Conservation (phyloP, 2,888 invertebrate genomes). For the Scaeva pyrastri region DNA sequence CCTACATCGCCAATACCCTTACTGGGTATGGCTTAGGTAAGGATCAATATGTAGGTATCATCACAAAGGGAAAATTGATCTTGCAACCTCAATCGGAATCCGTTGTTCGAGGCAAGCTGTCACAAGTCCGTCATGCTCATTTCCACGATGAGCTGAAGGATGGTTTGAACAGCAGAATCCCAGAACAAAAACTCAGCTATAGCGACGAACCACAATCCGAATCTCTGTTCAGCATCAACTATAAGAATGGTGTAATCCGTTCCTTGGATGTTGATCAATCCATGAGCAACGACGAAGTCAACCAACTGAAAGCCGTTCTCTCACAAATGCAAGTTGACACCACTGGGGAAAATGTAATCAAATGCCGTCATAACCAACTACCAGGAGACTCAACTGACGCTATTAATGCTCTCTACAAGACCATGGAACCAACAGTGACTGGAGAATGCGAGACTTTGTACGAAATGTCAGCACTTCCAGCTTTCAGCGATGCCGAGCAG, state of each 20-base stretch:
- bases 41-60: slow-evolving; percentile 85
- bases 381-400: slow-evolving; percentile 84
- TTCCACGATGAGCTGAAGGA: slow-evolving; percentile 85
- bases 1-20: slow-evolving; percentile 83
- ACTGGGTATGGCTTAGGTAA: slow-evolving; percentile 86
- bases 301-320: slow-evolving; percentile 88
- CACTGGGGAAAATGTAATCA: slow-evolving; percentile 85
- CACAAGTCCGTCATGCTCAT: slow-evolving; percentile 85
- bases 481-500: slow-evolving; percentile 85
- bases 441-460: slow-evolving; percentile 90
- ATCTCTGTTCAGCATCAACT: slow-evolving; percentile 87
- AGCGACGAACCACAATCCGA: slow-evolving; percentile 80
- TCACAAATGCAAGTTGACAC: slow-evolving; percentile 88
- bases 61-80: slow-evolving; percentile 85
- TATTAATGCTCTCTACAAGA: slow-evolving; percentile 86
- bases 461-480: slow-evolving; percentile 86
- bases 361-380: slow-evolving; percentile 84
- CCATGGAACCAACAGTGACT: slow-evolving; percentile 89
- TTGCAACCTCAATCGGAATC: slow-evolving; percentile 85
- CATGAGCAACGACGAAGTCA: slow-evolving; percentile 87
- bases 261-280: slow-evolving; percentile 86
- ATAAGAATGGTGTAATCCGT: slow-evolving; percentile 87
- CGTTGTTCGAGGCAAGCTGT: slow-evolving; percentile 84
- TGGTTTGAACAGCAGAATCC: slow-evolving; percentile 84
- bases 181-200: slow-evolving; percentile 85